A percentile compares a stretch with the other conserved stretches of the same genome.
Conservation (phyloP, 2,113 vertebrate species). For the Melanerpes aurifrons region DNA sequence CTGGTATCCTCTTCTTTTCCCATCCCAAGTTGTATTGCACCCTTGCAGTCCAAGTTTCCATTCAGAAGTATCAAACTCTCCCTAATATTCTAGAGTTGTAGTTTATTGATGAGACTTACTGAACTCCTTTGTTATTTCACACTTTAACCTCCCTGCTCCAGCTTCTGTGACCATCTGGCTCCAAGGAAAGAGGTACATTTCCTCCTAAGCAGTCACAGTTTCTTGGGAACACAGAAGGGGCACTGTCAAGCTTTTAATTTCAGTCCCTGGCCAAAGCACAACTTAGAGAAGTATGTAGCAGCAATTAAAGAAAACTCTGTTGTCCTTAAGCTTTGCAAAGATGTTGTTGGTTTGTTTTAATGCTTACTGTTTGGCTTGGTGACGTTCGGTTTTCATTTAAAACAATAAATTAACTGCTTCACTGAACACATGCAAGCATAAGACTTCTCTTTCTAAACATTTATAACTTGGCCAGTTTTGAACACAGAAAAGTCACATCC, state of each 20-base stretch:
- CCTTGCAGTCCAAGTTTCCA: background rate
- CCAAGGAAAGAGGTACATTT: background rate
- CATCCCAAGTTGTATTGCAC: background rate
- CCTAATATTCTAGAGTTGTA: background rate
- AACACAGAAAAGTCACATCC: slow-evolving; percentile 29
- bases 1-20: background rate
- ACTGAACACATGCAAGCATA: background rate
- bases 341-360: background rate
- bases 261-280: background rate
- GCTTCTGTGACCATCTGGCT: background rate
- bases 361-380: background rate
- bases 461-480: background rate
- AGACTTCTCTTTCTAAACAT: background rate
- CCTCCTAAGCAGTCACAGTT: background rate
- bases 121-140: background rate
- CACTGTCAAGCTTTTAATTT: background rate
- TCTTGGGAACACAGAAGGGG: background rate
- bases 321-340: background rate
- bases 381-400: background rate
- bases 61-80: background rate
- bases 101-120: background rate
- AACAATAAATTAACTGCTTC: background rate
- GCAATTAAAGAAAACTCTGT: background rate
- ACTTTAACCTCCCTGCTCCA: background rate
- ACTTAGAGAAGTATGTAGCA: background rate